These are phyloP conservation scores for Neotoma lepida DNA, from an alignment of 2,113 vertebrate genomes.

Conservation along the genomic window DNA sequence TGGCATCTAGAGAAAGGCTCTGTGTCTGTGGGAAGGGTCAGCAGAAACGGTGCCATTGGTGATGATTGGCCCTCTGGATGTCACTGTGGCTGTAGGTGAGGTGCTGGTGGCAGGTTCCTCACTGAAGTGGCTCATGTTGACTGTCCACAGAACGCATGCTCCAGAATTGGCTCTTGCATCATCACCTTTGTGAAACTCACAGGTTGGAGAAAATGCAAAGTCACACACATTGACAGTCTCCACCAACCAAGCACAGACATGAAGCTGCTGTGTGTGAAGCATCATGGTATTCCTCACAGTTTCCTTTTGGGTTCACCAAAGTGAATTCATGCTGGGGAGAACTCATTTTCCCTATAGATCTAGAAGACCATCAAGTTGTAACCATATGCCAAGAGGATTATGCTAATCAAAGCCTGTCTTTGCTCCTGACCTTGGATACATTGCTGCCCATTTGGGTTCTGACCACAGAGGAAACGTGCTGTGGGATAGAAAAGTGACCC, in stretches of 20 bases:
- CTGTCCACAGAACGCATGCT: not conserved
- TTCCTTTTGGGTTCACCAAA: not conserved
- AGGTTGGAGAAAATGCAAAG: not conserved
- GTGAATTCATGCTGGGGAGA: not conserved
- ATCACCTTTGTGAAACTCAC: not conserved
- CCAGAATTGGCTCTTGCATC: not conserved
- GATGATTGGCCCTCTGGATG: not conserved
- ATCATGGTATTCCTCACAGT: accelerated
- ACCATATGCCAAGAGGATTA: no score
- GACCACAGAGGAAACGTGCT: not conserved
- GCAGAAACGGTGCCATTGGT: no score
- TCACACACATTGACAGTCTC: not conserved
- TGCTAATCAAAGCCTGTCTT: no score
- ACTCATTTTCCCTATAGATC: not conserved
- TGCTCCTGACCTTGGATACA: not conserved
- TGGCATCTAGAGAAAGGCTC: not conserved
- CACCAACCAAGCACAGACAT: not conserved
- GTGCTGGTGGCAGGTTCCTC: not conserved
- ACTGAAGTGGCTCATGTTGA: not conserved
- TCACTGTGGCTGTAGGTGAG: not conserved
- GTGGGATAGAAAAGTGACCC: no score
- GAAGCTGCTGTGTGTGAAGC: not conserved
- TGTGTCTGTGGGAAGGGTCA: not conserved
- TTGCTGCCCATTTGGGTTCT: not conserved
- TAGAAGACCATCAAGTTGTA: not conserved